These are phyloP conservation scores for Paramormyrops kingsleyae DNA, from an alignment of 2,113 vertebrate genomes.

Conservation along the genomic window DNA sequence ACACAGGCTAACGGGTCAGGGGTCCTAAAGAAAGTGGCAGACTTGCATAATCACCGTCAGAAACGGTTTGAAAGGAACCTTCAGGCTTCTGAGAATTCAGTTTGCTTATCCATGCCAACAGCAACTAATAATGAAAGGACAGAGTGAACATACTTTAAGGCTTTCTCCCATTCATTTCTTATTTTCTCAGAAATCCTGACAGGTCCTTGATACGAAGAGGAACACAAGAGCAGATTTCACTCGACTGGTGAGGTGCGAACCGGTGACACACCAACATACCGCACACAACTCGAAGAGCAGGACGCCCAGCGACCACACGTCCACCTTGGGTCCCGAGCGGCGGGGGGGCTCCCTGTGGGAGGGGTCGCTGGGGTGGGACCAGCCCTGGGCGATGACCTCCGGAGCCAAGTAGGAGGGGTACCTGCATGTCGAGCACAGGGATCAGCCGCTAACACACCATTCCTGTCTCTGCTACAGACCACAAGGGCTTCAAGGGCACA, in stretches of 20 bases:
- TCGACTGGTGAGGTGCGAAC: background rate
- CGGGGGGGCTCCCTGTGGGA: slow-evolving; percentile 64
- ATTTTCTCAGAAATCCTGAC: background rate
- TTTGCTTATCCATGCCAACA: background rate
- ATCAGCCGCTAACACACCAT: background rate
- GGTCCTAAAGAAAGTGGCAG: background rate
- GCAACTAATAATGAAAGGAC: background rate
- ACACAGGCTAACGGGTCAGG: background rate
- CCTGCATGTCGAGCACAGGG: slow-evolving; percentile 49
- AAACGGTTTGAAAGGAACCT: background rate
- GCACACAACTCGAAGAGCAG: slow-evolving; percentile 89
- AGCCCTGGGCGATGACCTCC: slow-evolving; percentile 89
- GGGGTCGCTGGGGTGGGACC: slow-evolving; percentile 69
- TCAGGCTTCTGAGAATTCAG: background rate
- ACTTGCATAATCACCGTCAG: background rate
- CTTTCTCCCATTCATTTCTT: background rate
- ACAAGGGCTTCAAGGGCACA: background rate
- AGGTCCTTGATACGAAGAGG: background rate
- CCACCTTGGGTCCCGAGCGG: slow-evolving; percentile 86
- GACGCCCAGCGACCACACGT: slow-evolving; percentile 91
- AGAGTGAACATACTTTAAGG: background rate
- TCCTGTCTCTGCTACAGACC: background rate
- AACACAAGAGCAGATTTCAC: background rate
- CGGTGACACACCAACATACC: slow-evolving; percentile 60
- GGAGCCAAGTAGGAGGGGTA: slow-evolving; percentile 93